Base-by-base conservation (phyloP, 92 coral and sea anemone species). In the Palythoa grandis region DNA sequence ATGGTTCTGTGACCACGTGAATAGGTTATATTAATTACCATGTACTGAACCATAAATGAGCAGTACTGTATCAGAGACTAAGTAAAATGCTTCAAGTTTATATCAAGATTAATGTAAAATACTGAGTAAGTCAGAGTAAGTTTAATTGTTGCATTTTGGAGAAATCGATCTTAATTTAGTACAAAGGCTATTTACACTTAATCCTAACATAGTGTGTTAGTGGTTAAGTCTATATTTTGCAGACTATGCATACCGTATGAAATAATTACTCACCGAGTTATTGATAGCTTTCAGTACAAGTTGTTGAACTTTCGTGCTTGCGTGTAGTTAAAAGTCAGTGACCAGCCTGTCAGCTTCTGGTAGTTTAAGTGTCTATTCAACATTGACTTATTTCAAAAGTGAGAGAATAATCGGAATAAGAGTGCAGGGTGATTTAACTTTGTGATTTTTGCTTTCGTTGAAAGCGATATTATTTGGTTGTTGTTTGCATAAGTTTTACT, bases 111-210 rank as follows among this genome's bases (percentile, higher is more conserved):
- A 78, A 60, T 78, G 83, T 57, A 56, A 37, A 74, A 52, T 15
- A 48, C 6, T 29, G 35, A 29, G 35, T 29, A 78, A 9, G 17
- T 78, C 60, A 61, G 17, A 61, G 72, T 60, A 60, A 50, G 72
- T 60, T 78, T 54, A 57, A 77, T 47, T 56, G 83, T 78, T 78
- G 72, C 83, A 60, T 78, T 78, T 56, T 29, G 52, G n/a, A 78
- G 3, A 37, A 58, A 61, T 19, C 57, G 35, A 52, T 78, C 83
- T 61, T 78, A 78, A 61, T 78, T 57, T 60, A 61, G 83, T 20
- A 78, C 71, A 78, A 78, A 78, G 54, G 60, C 83, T 60, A 78
- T 78, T 78, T 78, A 61, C 58, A 54, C 83, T 78, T 61, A 52
- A 63, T 61, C 83, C 3, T 43, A 53, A n/a, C 83, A 78, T 19